Base-by-base conservation (phyloP, 2,797 vertebrate species). In the Sebastes steindachneri region DNA sequence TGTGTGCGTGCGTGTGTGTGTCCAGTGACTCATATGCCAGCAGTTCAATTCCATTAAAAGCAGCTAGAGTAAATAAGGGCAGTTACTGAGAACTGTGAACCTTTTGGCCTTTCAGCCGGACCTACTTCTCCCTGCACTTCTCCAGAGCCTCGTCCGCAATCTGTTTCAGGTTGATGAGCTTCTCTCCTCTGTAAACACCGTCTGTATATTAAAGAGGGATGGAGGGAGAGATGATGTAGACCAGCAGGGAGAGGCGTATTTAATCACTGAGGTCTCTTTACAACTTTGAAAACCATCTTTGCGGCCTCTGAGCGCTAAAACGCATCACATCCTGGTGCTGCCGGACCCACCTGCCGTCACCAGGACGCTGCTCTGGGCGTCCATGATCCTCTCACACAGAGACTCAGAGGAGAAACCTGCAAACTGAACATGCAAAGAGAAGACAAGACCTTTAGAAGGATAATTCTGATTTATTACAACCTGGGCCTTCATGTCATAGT, bases 341-440 rank as follows among this genome's bases (percentile, higher is more conserved):
- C 48, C 21, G 51, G 17, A 69, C 73, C 67, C 90, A 96, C 96
- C 96, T 94, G 96, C 95, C 4, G 96, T 96, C 84, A 97, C 93
- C 84, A 97, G 87, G 66, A 96, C 41, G 35, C 83, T 86, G 88
- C 95, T 94, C 77, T 95, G 94, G 54, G 95, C 91, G 3, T 97
- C 96, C 51, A 94, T 75, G 12, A 97, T 95, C 89, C 96, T 91
- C 54, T 96, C 96, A 79, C 94, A 95, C 88, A 97, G 89, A 59
- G 95, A 95, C 53, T 96, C 96, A 0, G 95, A 91, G 58, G 96
- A 97, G 84, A 96, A 97, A n/a, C 96, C 96, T 89, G 96, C 96
- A 94, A 97, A 97, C 96, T 97, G 87, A 77, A 76, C 19, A 23
- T 4, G 60, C 9, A 83, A n/a, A 72, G 59, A 79, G n/a, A 78